Base-by-base conservation (phyloP, 2,888 invertebrate genomes). In the Ernsta delagoae region DNA sequence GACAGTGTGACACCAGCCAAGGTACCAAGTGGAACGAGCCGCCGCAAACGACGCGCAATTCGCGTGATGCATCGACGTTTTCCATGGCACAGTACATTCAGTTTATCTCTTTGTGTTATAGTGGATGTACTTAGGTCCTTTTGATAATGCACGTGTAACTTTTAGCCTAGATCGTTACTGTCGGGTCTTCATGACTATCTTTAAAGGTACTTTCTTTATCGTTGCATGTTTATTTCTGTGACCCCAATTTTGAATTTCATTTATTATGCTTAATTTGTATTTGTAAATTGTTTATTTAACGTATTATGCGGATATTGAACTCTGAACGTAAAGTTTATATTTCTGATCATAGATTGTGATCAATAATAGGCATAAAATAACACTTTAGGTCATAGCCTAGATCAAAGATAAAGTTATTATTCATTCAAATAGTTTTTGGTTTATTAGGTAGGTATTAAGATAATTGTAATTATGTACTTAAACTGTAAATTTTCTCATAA, bases 1-100 rank as follows among this genome's bases (percentile, higher is more conserved):
- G 24, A 24, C 24, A 24, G 24, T 24, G 24, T 24, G 24, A 24
- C 67, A 48, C 56, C 67, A 48, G 4, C 34, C 53, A 56, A 56
- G 45, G 61, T 48, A 24, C 61, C 67, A 54, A 67, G 61, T 67
- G 61, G 67, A 67, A 67, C 56, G 60, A 41, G 16, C 61, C 61
- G 45, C 54, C 56, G 56, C 61, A 59, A 53, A 34, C 65, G 59
- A 48, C 16, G 59, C 60, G 59, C 31, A 24, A 59, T 65, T 57
- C 16, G 31, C 60, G 59, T 57, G 50, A 54, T 67, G 66, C 67
- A 61, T 67, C 60, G 56, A 12, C 41, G 60, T 67, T 54, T 8
- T 60, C 53, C 16, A 16, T 11, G 16, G 34, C 43, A 43, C 43
- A 54, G 50, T 63, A 54, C 24, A 50, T 65, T 39, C 43, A 39